Evolutionary conservation across 2,888 invertebrate species (phyloP), one percentile per base, ranked within the genome.

Genomic region (Anticlea derivata): DNA sequence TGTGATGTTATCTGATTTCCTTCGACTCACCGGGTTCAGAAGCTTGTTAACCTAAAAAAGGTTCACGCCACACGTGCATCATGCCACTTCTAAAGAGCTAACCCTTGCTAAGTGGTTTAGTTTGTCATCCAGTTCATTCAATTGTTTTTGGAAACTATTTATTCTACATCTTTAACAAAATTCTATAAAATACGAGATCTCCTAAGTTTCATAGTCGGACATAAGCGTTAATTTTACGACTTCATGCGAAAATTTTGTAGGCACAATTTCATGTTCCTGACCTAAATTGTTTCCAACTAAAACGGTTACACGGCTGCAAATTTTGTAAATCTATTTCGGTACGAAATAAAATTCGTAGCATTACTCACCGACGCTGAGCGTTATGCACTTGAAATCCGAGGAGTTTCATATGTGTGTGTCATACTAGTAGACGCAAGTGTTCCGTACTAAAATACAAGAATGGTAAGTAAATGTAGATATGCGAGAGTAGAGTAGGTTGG

Each of bases 361-460:
- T 67, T 65, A 78, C 80, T 81, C 60, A 80, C 80, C 78, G 51
- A 59, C 64, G 34, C 27, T 13, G 26, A 20, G 33, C 20, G 55
- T 51, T 66, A 68, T 66, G 60, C 68, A 75, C 70, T 67, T 52
- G 51, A 33, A 46, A 50, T 52, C 51, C 53, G 41, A 23, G 37
- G 17, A 44, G 34, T 54, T 58, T 29, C 51, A 43, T 33, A 24
- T 27, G 27, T 17, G 29, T 26, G 22, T 47, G 40, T 35, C 33
- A 39, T 64, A 62, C 55, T 27, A 24, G 17, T 41, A 11, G 7
- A 39, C 23, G 50, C 24, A 39, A 47, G 20, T 48, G 41, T 50
- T 30, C 13, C 30, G 23, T 43, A 49, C 34, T 43, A n/a, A n/a
- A 31, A 37, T 45, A 38, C 31, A 43, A 31, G 37, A n/a, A 12